These are phyloP conservation scores for Montifringilla adamsi DNA, from an alignment of 2,113 vertebrate species.

Conservation along the genomic window DNA sequence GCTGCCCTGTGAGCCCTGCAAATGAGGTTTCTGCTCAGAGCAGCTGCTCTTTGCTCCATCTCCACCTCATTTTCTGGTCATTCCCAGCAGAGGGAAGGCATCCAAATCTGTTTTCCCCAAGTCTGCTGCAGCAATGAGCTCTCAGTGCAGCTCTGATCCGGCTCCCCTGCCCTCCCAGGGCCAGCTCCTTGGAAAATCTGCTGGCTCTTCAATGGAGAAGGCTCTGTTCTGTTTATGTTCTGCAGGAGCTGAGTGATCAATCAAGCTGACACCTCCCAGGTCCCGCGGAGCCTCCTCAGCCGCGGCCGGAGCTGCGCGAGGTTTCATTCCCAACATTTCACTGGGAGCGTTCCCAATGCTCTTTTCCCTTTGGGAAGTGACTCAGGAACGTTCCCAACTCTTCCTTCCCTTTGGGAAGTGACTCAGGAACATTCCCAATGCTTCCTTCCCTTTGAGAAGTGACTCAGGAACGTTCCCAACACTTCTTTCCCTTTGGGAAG, in stretches of 20 bases:
- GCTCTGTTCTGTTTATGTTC: constrained; percentile 30
- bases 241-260: constrained; percentile 17
- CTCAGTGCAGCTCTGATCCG: neutral
- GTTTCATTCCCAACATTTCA: neutral
- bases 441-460: neutral
- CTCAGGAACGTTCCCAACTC: too few species aligned
- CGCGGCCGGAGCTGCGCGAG: neutral
- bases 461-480: neutral
- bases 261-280: constrained; percentile 39
- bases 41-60: neutral
- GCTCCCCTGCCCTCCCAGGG: neutral
- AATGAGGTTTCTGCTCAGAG: rapidly evolving
- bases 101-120: rapidly evolving
- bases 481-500: neutral
- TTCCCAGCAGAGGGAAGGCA: neutral
- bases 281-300: neutral
- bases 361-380: neutral
- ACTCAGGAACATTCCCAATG: neutral
- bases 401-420: neutral
- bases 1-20: rapidly evolving
- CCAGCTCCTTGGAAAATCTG: neutral
- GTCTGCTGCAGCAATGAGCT: neutral
- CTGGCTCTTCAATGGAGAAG: neutral
- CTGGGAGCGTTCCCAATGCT: neutral
- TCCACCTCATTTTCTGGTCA: neutral